Percentiles rank a stretch among this genome's conserved stretches.
Conservation (phyloP, 2,888 invertebrate genomes). For the Lamellibrachia satsuma region DNA sequence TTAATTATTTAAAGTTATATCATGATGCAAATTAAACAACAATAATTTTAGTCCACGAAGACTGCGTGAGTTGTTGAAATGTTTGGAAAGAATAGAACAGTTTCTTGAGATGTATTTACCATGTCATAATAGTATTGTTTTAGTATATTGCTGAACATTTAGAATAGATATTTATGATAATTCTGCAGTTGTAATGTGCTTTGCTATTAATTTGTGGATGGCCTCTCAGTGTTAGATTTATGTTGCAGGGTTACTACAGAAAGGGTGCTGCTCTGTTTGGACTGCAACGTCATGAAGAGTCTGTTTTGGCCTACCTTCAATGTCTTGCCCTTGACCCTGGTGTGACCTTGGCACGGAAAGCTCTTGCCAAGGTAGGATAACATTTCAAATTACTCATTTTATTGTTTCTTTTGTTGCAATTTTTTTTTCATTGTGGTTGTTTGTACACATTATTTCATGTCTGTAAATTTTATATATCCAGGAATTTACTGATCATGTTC, state of each 20-base stretch:
- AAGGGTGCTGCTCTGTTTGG: constrained; percentile 70
- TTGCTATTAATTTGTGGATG: neutral
- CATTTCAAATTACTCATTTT: neutral
- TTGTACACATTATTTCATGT: neutral
- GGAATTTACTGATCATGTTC: neutral
- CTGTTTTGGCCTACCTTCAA: constrained; percentile 70
- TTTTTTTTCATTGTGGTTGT: neutral
- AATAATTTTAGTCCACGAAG: neutral
- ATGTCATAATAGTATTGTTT: too few species aligned
- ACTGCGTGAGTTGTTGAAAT: too few species aligned
- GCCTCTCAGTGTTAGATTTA: constrained; percentile 35
- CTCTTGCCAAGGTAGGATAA: constrained; percentile 68
- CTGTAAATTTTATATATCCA: neutral
- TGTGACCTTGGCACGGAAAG: constrained; percentile 69
- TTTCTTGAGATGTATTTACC: too few species aligned
- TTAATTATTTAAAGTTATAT: neutral
- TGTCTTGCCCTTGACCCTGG: constrained; percentile 71
- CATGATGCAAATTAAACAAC: neutral
- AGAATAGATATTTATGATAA: neutral
- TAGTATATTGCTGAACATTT: neutral
- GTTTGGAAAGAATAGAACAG: too few species aligned
- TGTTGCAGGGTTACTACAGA: constrained; percentile 70
- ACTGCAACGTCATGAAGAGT: constrained; percentile 71
- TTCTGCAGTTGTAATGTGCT: neutral
- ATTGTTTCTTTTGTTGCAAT: neutral